These are phyloP conservation scores for Megaptera novaeangliae DNA, from an alignment of 2,113 vertebrate genomes.

Conservation along the genomic window DNA sequence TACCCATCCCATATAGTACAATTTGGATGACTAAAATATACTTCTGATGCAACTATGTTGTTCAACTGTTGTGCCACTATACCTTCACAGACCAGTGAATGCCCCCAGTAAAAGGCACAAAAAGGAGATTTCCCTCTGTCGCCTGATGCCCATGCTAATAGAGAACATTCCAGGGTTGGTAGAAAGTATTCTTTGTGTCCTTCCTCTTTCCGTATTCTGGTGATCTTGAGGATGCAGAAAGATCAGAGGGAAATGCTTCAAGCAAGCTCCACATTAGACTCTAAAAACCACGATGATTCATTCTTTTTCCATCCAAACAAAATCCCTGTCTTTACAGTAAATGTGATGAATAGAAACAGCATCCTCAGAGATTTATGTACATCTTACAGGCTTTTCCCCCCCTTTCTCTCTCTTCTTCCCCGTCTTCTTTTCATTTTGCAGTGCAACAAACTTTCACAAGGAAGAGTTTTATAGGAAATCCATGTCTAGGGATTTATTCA, in stretches of 20 bases:
- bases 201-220: not conserved
- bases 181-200: not conserved
- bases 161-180: not conserved
- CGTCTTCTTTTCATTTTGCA: slow-evolving; percentile 57
- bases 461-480: slow-evolving; percentile 71
- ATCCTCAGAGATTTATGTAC: not conserved
- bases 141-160: not conserved
- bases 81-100: not conserved
- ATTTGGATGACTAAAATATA: not conserved
- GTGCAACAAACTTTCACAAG: slow-evolving; percentile 53
- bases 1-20: too few relatives aligned
- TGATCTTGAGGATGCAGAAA: slow-evolving; percentile 9
- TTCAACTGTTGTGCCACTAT: not conserved
- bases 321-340: slow-evolving; percentile 59
- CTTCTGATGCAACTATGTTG: not conserved
- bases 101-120: not conserved
- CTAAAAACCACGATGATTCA: slow-evolving; percentile 44
- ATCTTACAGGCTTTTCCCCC: not conserved
- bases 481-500: slow-evolving; percentile 55
- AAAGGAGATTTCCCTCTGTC: not conserved
- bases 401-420: not conserved
- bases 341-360: slow-evolving; percentile 46
- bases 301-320: slow-evolving; percentile 67
- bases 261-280: slow-evolving; percentile 23
- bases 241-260: slow-evolving; percentile 33